A percentile compares a stretch with the other conserved stretches of the same genome.
Evolutionary conservation across 2,888 invertebrate species (phyloP).

Genomic region (Saturnia pavonia): DNA sequence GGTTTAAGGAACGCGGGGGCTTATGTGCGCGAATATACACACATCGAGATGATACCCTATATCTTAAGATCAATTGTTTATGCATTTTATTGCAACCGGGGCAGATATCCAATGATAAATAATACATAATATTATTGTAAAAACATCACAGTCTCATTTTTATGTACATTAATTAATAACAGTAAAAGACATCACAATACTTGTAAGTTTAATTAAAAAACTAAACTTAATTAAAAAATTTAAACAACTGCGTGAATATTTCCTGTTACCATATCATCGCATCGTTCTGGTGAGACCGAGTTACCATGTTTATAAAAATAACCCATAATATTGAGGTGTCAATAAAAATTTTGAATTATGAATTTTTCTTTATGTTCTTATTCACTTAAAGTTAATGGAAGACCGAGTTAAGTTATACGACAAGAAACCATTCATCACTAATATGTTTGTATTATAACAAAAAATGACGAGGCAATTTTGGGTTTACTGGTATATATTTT

Average conservation of each 20-base stretch:
- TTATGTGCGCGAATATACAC: no score
- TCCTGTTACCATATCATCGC: neutral
- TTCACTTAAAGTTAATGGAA: constrained; percentile 1
- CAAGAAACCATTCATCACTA: neutral
- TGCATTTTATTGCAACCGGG: no score
- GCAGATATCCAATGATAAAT: no score
- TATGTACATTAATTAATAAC: neutral
- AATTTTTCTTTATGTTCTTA: neutral
- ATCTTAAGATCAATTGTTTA: no score
- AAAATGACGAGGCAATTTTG: neutral
- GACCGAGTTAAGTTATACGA: neutral
- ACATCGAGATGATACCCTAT: no score
- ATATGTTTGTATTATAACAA: neutral
- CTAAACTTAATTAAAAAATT: no score
- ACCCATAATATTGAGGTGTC: neutral
- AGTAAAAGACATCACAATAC: neutral
- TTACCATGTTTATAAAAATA: constrained; percentile 3
- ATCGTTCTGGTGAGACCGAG: neutral
- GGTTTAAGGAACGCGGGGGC: no score
- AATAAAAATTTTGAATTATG: constrained; percentile 4
- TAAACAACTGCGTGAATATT: neutral
- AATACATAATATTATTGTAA: no score
- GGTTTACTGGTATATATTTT: neutral
- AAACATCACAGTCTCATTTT: neutral
- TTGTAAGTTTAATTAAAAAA: neutral